A percentile compares a stretch with the other conserved stretches of the same genome.
Evolutionary conservation across 2,113 vertebrate genomes (phyloP).

Genomic region (Microcebus tavaratra): DNA sequence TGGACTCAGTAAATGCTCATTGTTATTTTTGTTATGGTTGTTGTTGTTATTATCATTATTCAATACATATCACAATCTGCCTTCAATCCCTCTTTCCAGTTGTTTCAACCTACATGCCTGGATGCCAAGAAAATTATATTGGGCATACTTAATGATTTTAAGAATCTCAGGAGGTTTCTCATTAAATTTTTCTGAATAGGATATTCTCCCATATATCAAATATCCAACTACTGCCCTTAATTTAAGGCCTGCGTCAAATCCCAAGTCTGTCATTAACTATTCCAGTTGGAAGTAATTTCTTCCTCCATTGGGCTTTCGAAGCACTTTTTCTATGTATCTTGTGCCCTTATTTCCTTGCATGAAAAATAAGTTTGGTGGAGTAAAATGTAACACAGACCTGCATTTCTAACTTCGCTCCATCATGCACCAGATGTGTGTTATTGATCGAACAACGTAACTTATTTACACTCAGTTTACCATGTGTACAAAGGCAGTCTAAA

Average conservation of each 20-base stretch:
- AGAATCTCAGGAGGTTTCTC: not conserved
- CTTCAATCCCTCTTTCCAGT: not conserved
- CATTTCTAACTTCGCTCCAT: not conserved
- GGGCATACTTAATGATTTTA: not conserved
- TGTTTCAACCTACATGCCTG: not conserved
- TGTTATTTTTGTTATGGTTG: not conserved
- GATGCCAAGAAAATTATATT: not conserved
- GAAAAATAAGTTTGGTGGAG: not conserved
- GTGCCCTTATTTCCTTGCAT: not conserved
- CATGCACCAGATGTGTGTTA: not conserved
- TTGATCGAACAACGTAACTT: not conserved
- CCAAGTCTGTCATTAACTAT: not conserved
- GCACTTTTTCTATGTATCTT: not conserved
- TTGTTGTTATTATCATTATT: not conserved
- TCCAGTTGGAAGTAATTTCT: not conserved
- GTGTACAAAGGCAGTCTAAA: not conserved
- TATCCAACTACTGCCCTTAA: not conserved
- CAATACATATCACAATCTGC: not conserved
- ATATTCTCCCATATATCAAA: not conserved
- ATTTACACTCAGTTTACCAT: not conserved
- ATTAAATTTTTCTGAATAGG: not conserved
- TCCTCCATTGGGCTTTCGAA: not conserved
- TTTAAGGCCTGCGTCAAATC: not conserved
- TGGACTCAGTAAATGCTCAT: not conserved
- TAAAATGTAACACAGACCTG: not conserved